Conservation (phyloP, 37 sponge, comb jelly and placozoan genomes). For the Petrosia ficiformis region DNA sequence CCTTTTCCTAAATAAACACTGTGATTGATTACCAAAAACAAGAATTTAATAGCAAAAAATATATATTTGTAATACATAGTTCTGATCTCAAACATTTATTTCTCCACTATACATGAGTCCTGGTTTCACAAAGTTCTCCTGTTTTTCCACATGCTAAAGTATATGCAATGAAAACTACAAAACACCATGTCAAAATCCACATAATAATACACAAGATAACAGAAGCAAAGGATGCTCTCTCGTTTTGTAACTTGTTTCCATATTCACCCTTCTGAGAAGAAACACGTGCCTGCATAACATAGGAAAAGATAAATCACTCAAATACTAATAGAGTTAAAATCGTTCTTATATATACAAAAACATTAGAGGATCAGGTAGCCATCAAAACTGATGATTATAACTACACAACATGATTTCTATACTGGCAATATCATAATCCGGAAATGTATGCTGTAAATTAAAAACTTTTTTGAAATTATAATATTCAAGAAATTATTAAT, state of each 20-base stretch:
- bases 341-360: too few relatives aligned
- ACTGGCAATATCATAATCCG: neutral
- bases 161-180: neutral
- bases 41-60: too few relatives aligned
- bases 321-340: too few relatives aligned
- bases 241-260: neutral
- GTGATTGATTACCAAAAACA: too few relatives aligned
- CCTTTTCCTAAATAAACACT: too few relatives aligned
- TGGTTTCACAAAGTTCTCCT: neutral
- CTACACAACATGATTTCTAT: neutral
- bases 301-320: too few relatives aligned
- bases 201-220: neutral
- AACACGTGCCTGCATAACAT: constrained; percentile 2
- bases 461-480: too few relatives aligned
- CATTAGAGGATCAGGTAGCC: neutral
- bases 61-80: too few relatives aligned
- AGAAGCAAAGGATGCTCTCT: neutral
- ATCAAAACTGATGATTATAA: neutral
- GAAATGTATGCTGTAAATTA: neutral
- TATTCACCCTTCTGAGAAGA: neutral
- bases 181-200: neutral
- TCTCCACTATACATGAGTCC: too few relatives aligned
- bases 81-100: too few relatives aligned
- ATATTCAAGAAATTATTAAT: too few relatives aligned
- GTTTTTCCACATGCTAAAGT: neutral